Base-by-base conservation (phyloP, 2,888 invertebrate genomes). In the Merodon equestris region DNA sequence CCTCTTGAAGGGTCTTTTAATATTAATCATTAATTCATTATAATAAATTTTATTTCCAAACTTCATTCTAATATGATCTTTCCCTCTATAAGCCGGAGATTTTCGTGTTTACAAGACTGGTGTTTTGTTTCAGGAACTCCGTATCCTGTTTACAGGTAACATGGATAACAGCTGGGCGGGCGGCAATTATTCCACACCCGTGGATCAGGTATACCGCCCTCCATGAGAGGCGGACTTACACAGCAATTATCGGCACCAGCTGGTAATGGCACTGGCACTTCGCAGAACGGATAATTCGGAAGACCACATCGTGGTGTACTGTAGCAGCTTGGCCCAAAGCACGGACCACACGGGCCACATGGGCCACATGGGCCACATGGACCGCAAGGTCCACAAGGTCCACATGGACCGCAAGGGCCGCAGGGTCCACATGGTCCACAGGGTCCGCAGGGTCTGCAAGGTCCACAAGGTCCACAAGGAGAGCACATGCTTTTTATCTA, bases 191-290 rank as follows among this genome's bases (percentile, higher is more conserved):
- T 75, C 81, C 81, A 81, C 18, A 81, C 71, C 15, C 81, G 54
- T 9, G 81, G 81, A 44, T 81, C 81, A 0, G 81, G 81, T 18
- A 81, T 71, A 7, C 81, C 81, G 9, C 81, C 81, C 42, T 81
- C 81, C 75, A 75, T 81, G 18, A 81, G 19, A 1, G 81, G 81
- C 1, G 74, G 81, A 13, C 56, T 44, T 0, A 75, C 50, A 9
- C 1, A 67, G 19, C 81, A 75, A 10, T 70, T 75, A 14, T 75
- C 81, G 34, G 75, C 64, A 12, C 75, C 75, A 0, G 61, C 75
- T 18, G 81, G 81, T 9, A 75, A 68, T 15, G 51, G 36, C 1
- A 77, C 84, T 7, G 83, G 84, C 47, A 72, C 56, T 19, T 61
- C 47, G 36, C 60, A 61, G 7, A 14, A 15, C 12, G 68, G 79